Evolutionary conservation across 2,113 vertebrate species (phyloP).

Genomic region (Trogon melanurus): DNA sequence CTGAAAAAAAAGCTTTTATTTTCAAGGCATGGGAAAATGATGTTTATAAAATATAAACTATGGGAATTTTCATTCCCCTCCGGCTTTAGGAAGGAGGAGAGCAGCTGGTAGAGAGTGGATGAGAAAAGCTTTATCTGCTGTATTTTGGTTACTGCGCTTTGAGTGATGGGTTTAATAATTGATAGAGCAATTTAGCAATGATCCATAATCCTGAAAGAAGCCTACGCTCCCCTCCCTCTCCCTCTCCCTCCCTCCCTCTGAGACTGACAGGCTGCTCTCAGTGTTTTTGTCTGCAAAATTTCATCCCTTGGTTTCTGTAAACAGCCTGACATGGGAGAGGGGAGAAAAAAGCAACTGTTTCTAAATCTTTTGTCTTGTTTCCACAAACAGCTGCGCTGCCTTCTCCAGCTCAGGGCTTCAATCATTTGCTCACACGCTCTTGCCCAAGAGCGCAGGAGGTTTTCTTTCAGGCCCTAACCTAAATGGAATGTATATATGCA

Average conservation of each 20-base stretch:
- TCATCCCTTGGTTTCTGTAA: constrained; percentile 53
- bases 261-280: constrained; percentile 39
- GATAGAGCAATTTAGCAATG: constrained; percentile 71
- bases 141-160: constrained; percentile 60
- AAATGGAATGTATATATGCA: neutral
- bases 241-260: neutral
- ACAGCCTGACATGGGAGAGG: constrained; percentile 38
- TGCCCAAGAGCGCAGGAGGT: constrained; percentile 10
- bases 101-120: constrained; percentile 55
- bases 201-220: constrained; percentile 65
- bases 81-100: constrained; percentile 45
- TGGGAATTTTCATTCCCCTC: constrained; percentile 55
- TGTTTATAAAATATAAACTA: constrained; percentile 56
- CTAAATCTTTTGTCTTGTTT: constrained; percentile 59
- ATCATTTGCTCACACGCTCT: neutral
- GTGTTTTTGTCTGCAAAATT: constrained; percentile 55
- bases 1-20: constrained; percentile 30
- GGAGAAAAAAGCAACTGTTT: neutral
- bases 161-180: constrained; percentile 68
- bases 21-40: constrained; percentile 15
- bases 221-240: neutral
- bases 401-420: constrained; percentile 14
- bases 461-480: constrained; percentile 19
- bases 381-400: constrained; percentile 10
- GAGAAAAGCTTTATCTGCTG: constrained; percentile 60